phyloP scores from a whole-genome alignment of 2,888 invertebrate species.

The Coelinius sp. region DNA sequence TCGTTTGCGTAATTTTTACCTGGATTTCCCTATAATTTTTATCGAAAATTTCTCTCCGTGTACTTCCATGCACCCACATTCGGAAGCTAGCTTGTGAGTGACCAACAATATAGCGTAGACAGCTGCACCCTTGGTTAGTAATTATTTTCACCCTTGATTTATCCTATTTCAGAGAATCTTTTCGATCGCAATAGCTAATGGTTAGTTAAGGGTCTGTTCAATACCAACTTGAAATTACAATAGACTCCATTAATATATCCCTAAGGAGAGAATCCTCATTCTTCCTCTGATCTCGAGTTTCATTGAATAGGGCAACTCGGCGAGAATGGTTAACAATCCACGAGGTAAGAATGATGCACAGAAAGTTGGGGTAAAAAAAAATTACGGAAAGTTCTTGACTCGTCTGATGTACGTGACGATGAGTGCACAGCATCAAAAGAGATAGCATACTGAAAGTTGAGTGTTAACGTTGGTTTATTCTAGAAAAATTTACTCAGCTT shows the following conservation, averaged over 20 bases:
- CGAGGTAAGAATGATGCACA: not conserved
- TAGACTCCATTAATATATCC: not conserved
- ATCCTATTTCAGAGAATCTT: not conserved
- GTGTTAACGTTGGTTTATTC: not conserved
- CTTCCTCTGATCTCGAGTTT: not conserved
- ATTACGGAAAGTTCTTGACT: slow-evolving; percentile 3
- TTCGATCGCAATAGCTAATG: not conserved
- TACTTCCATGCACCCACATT: too few relatives aligned
- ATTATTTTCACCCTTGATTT: not conserved
- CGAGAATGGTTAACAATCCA: not conserved
- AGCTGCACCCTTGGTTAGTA: too few relatives aligned
- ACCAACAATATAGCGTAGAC: too few relatives aligned
- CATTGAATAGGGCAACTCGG: not conserved
- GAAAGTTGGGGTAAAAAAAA: not conserved
- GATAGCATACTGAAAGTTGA: slow-evolving; percentile 3
- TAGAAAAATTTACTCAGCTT: not conserved
- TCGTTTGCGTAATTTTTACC: too few relatives aligned
- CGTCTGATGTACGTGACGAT: slow-evolving; percentile 23
- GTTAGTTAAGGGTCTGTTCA: not conserved
- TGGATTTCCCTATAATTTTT: too few relatives aligned
- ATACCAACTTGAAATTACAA: slow-evolving; percentile 10
- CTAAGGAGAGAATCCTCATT: not conserved
- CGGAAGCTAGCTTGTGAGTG: too few relatives aligned
- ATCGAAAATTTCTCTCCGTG: too few relatives aligned
- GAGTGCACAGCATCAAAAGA: not conserved